Evolutionary conservation across 2,113 vertebrate genomes (phyloP), one percentile per base, ranked within the genome.

Genomic region (Seriola rivoliana): DNA sequence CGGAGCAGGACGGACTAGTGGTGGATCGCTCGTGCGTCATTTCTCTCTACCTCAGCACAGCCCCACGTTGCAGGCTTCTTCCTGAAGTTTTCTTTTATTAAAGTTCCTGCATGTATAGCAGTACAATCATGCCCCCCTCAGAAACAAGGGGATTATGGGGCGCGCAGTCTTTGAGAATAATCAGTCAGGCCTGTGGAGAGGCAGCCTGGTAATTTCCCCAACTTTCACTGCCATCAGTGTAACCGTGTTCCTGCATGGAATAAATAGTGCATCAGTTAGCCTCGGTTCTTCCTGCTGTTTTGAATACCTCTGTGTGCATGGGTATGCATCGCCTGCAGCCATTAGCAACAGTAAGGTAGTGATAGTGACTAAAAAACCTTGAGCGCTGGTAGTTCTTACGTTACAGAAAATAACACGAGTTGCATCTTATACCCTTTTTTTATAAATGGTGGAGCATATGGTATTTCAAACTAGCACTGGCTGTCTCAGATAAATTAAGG

Each of bases 111-210:
- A 76, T 86, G 81, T 84, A 75, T 81, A 84, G 66, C 44, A 70
- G 80, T 81, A 81, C 87, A 91, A 88, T 92, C 87, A 84, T 64
- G 36, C 32, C 73, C 66, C 88, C 77, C 71, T 74, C 75, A 80
- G 88, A 93, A 92, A 92, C 90, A 88, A 78, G 77, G 80, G 88
- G 90, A 93, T 92, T 91, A 89, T 68, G 60, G 81, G 81, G 81
- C 73, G 81, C 85, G 77, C 79, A 62, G 82, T 85, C 82, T 90
- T 73, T 90, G 85, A 90, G 89, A 90, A 92, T 89, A 93, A 92
- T 94, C 90, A 94, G 81, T 64, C 50, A 57, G 74, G 86, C 89
- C 90, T 86, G 88, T 89, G 78, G 87, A 89, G 90, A 90, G 82
- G 84, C 73, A 82, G 86, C 84, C 84, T 74, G 87, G 85, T 93